Evolutionary conservation across 1,140 invertebrate genomes (phyloP).

Genomic region (Drosophila asahinai): DNA sequence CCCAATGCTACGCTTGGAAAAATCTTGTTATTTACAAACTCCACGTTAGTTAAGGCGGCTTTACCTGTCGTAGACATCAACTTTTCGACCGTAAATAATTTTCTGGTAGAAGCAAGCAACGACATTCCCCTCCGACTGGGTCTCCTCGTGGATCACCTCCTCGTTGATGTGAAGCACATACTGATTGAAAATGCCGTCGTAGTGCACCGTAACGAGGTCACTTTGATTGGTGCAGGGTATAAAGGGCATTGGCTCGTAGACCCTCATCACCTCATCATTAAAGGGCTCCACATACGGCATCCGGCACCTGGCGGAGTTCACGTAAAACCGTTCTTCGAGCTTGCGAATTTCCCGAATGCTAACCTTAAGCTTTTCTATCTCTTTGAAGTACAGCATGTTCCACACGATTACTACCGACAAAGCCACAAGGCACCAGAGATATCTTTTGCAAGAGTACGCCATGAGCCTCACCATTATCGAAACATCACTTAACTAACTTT

Average conservation of each 20-base stretch:
- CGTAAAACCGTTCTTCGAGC: slow-evolving; percentile 19
- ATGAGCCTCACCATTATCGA: slow-evolving; percentile 12
- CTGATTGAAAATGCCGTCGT: slow-evolving; percentile 16
- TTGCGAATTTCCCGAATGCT: not conserved
- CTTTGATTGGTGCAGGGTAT: slow-evolving; percentile 56
- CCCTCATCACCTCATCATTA: slow-evolving; percentile 16
- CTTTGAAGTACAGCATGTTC: not conserved
- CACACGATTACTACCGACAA: not conserved
- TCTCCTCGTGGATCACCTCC: slow-evolving; percentile 17
- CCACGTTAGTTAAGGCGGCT: too few species aligned
- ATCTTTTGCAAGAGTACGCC: not conserved
- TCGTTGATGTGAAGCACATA: slow-evolving; percentile 53
- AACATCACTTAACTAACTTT: not conserved
- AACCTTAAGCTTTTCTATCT: too few species aligned
- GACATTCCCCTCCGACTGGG: slow-evolving; percentile 4
- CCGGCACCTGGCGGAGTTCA: slow-evolving; percentile 37
- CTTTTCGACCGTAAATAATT: slow-evolving; percentile 27
- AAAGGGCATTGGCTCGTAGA: slow-evolving; percentile 44
- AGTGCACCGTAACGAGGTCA: slow-evolving; percentile 38
- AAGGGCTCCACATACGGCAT: slow-evolving; percentile 61
- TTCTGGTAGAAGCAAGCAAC: slow-evolving; percentile 50
- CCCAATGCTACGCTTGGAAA: slow-evolving; percentile 1
- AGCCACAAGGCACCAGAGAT: not conserved
- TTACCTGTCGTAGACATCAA: slow-evolving; percentile 51
- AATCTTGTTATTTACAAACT: not conserved